Conservation (phyloP, 2,888 invertebrate genomes). For the Athripsodes cinereus region DNA sequence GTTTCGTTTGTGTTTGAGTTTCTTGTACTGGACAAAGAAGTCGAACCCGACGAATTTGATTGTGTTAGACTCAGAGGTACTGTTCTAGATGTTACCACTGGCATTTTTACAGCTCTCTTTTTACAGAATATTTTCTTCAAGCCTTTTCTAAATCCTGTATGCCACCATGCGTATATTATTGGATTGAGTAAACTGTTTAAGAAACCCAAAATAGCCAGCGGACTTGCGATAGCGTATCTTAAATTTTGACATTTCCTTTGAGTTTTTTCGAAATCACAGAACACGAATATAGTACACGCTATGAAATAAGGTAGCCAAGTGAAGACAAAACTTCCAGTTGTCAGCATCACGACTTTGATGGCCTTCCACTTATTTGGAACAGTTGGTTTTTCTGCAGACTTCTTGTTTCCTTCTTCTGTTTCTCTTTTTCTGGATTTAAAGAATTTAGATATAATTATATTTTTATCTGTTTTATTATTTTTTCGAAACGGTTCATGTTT, state of each 20-base stretch:
- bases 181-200: slow-evolving; percentile 58
- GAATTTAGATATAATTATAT: background rate
- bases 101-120: background rate
- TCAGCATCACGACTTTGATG: slow-evolving; percentile 55
- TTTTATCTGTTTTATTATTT: slow-evolving; percentile 7
- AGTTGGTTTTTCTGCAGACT: slow-evolving; percentile 14
- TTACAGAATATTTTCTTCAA: slow-evolving; percentile 37
- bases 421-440: background rate
- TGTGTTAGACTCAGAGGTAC: background rate
- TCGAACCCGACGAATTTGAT: background rate
- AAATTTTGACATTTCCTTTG: slow-evolving; percentile 46
- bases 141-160: slow-evolving; percentile 56
- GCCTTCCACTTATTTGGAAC: slow-evolving; percentile 54
- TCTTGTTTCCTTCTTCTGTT: background rate
- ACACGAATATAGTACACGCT: slow-evolving; percentile 49
- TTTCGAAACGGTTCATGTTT: background rate
- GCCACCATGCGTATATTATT: slow-evolving; percentile 66
- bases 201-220: slow-evolving; percentile 55
- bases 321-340: slow-evolving; percentile 53
- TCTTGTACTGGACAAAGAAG: background rate
- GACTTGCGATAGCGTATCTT: slow-evolving; percentile 49
- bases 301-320: slow-evolving; percentile 61
- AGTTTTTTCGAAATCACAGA: slow-evolving; percentile 44
- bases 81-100: background rate
- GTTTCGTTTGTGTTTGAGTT: too few species aligned